These are phyloP conservation scores for Micropterix aruncella DNA, from an alignment of 2,888 invertebrate species.

Conservation along the genomic window DNA sequence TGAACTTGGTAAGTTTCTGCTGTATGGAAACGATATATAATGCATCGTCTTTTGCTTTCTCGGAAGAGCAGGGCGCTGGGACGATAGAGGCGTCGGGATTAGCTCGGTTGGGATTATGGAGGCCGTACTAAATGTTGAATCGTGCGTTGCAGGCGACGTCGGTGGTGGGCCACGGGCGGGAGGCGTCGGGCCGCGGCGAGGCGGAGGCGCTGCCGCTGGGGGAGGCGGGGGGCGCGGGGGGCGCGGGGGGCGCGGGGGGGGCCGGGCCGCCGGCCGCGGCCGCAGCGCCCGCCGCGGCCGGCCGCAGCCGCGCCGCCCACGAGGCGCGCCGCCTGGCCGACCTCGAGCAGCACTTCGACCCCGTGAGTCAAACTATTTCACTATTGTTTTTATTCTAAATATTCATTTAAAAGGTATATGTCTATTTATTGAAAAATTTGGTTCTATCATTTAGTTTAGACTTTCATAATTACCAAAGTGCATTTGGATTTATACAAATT, in stretches of 20 bases:
- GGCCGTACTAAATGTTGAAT: too few relatives aligned
- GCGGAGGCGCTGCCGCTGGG: slow-evolving; percentile 24
- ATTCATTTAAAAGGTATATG: too few relatives aligned
- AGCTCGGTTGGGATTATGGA: too few relatives aligned
- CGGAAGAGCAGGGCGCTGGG: too few relatives aligned
- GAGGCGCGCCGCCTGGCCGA: slow-evolving; percentile 67
- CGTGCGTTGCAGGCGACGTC: slow-evolving; percentile 54
- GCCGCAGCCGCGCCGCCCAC: slow-evolving; percentile 56
- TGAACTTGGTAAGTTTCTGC: too few relatives aligned
- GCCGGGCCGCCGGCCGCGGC: slow-evolving; percentile 31
- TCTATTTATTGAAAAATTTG: too few relatives aligned
- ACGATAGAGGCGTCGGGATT: too few relatives aligned
- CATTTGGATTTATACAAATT: too few relatives aligned
- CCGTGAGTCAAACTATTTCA: too few relatives aligned
- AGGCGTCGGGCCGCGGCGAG: slow-evolving; percentile 17
- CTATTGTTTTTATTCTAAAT: too few relatives aligned
- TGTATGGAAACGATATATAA: not conserved
- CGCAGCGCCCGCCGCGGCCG: slow-evolving; percentile 37
- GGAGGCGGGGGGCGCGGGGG: not conserved
- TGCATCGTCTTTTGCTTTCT: not conserved
- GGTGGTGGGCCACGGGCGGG: slow-evolving; percentile 65
- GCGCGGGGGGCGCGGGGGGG: not conserved
- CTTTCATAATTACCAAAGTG: too few relatives aligned
- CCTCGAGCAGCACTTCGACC: slow-evolving; percentile 61
- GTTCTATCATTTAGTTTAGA: too few relatives aligned